phyloP scores from a whole-genome alignment of 2,113 vertebrate genomes.

The Grus americana region DNA sequence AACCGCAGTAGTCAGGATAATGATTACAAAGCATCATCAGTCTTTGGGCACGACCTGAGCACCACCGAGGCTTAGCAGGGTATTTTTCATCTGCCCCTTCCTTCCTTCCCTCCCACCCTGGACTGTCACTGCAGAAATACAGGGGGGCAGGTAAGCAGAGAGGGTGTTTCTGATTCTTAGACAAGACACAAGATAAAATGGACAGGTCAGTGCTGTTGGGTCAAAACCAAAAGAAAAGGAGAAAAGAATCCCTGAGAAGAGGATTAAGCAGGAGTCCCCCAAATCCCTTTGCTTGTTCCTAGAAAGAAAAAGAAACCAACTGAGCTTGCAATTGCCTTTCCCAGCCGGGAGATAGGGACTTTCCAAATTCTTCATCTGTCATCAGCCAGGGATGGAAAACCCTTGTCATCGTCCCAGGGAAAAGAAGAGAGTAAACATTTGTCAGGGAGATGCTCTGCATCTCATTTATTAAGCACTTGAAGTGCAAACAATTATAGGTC shows the following conservation, averaged over 20 bases:
- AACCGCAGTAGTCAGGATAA: not conserved
- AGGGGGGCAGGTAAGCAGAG: not conserved
- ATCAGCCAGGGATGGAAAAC: slow-evolving; percentile 25
- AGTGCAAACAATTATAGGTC: slow-evolving; percentile 12
- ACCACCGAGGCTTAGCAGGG: not conserved
- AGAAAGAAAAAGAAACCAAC: not conserved
- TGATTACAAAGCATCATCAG: not conserved
- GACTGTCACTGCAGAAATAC: not conserved
- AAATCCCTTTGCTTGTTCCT: slow-evolving; percentile 20
- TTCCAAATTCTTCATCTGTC: slow-evolving; percentile 50
- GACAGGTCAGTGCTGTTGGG: not conserved
- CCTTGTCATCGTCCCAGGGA: slow-evolving; percentile 20
- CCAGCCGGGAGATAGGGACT: not conserved
- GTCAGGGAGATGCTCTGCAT: not conserved
- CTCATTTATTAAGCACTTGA: slow-evolving; percentile 15
- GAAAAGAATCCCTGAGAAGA: slow-evolving; percentile 21
- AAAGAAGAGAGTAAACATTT: slow-evolving; percentile 20
- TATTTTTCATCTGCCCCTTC: not conserved
- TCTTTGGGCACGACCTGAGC: not conserved
- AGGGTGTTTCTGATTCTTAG: not conserved
- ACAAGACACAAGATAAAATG: not conserved
- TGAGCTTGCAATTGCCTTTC: slow-evolving; percentile 26
- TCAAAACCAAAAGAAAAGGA: slow-evolving; percentile 10
- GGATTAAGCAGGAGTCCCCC: not conserved
- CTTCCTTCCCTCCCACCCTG: not conserved